Base-by-base conservation (phyloP, 2,113 vertebrate species). In the Austrofundulus limnaeus region DNA sequence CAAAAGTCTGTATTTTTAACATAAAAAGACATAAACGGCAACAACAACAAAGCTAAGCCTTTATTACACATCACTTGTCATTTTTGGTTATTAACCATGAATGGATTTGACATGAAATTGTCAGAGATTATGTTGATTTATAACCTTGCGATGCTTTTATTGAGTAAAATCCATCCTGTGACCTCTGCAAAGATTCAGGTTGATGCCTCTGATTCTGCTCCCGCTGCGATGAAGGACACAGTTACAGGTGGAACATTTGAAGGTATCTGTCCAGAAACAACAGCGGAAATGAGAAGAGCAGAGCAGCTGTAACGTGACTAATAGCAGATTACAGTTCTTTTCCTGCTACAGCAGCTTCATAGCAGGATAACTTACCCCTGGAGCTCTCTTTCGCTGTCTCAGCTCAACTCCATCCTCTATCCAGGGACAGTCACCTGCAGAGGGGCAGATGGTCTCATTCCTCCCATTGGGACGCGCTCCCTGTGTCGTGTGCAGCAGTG, bases 371-470 rank as follows among this genome's bases (percentile, higher is more conserved):
- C 85, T 85, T 75, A 78, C 71, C 81, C 31, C 82, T 62, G 77
- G 80, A 79, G 70, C 72, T 87, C 72, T 66, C 70, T 90, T 91
- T 82, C 55, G 84, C 88, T 90, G 86, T 55, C 85, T 92, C 82
- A 87, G 85, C 89, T 83, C 72, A 88, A 88, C 81, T 77, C 76
- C 70, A 70, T 85, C 84, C 81, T 87, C 73, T 73, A 83, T 85
- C 78, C 59, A 66, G 85, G 88, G 84, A 91, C 82, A 74, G 71
- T 85, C 84, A 84, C 89, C 84, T 87, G 82, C 88, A 78, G 87
- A 87, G 90, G 87, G 84, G 61, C 89, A 92, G 89, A 91, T 92
- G 91, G 88, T 91, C 81, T 78, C 67, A 58, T 75, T 80, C 81
- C 75, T 77, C 88, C 82, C 77, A 80, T 61, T 41, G 79, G 85